Evolutionary conservation across 2,888 invertebrate species (phyloP), one percentile per base, ranked within the genome.

Genomic region (Parnassius mnemosyne): DNA sequence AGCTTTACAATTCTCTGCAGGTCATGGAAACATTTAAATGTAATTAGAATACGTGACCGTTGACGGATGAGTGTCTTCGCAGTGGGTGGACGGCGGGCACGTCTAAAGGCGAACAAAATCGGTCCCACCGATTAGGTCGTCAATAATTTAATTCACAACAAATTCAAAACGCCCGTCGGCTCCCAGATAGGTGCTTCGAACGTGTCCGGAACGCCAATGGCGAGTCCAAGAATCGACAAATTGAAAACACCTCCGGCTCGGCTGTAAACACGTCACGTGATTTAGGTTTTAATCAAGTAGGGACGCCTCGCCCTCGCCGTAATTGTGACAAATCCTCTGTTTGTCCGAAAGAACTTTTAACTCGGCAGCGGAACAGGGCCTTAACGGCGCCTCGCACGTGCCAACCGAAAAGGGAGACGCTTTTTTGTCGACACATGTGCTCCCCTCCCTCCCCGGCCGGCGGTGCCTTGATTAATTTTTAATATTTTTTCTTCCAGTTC

Each of bases 301-400:
- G 89, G 89, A 87, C 90, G 85, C 87, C 78, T 84, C 84, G 81
- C 83, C 85, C 85, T 78, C 78, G 83, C 79, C 87, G 90, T 91
- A 91, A 91, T 91, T 91, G 91, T 90, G 91, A 91, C 91, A 91
- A 91, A 91, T 90, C 89, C 91, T 89, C 90, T 91, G 91, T 91
- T 91, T 91, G 91, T 90, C 87, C 89, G 87, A 87, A 84, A 84
- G 82, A 90, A 91, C 87, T 90, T 90, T 91, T 89, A 90, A 90
- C 89, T 89, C 84, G 82, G 79, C 80, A 75, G 74, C 81, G 83
- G 80, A 84, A 81, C 85, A 82, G 81, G 80, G 81, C 85, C 83
- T 82, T 83, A 85, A 87, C 86, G 84, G 80, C 85, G 83, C 85
- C 83, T 81, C 85, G 89, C 89, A 90, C 90, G 90, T 90, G 89